Conservation (phyloP, 1,140 invertebrate genomes). For the Harpegnathos saltator region DNA sequence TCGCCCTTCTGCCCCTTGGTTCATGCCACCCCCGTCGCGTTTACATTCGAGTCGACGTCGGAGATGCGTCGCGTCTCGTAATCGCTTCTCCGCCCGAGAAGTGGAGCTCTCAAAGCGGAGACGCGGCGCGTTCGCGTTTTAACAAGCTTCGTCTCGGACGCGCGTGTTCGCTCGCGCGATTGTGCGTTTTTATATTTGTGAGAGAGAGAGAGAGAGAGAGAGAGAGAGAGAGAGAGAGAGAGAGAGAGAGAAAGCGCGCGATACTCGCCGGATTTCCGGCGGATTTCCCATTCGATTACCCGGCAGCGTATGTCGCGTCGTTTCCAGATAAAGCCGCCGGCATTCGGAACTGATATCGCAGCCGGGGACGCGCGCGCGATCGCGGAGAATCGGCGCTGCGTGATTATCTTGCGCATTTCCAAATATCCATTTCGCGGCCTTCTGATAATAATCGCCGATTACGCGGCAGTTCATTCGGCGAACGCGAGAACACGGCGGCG, state of each 20-base stretch:
- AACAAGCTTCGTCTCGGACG: no score
- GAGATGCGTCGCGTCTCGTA: neutral
- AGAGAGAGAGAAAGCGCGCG: neutral
- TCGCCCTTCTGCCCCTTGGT: no score
- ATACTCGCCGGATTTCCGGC: neutral
- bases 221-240: no score
- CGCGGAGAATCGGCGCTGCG: slow-evolving; percentile 20
- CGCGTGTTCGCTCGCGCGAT: no score
- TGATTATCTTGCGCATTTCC: slow-evolving; percentile 48
- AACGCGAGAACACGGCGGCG: slow-evolving; percentile 27
- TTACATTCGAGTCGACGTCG: neutral
- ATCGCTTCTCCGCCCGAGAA: no score
- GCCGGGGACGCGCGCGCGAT: neutral
- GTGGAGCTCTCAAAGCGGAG: no score
- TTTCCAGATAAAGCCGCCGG: slow-evolving; percentile 22
- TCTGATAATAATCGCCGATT: slow-evolving; percentile 48
- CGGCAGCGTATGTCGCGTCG: neutral
- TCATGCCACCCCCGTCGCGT: no score
- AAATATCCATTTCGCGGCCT: slow-evolving; percentile 52
- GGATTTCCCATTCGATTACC: slow-evolving; percentile 12
- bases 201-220: no score
- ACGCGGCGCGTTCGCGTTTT: no score
- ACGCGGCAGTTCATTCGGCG: slow-evolving; percentile 22
- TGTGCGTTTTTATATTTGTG: no score
- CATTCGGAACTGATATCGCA: slow-evolving; percentile 5